Conservation (phyloP, 2,797 vertebrate genomes). For the Thalassophryne amazonica region DNA sequence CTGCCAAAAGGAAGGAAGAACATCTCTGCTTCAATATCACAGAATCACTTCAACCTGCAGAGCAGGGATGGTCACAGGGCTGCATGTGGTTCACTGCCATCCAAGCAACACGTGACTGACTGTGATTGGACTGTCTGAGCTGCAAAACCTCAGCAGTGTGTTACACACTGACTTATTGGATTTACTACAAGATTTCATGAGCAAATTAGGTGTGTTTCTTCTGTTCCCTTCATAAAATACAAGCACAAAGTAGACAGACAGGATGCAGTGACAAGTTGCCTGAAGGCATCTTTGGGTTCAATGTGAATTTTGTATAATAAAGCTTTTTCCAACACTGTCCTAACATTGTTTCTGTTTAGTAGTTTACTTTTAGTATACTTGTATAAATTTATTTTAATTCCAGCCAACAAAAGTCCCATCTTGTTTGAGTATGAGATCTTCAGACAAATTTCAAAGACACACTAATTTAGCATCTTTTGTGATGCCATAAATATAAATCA, state of each 20-base stretch:
- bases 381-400: no score
- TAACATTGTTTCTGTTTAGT: no score
- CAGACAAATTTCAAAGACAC: no score
- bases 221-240: background rate
- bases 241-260: background rate
- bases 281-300: no score
- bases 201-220: background rate
- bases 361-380: no score
- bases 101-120: background rate
- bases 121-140: background rate
- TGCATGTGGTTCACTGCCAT: background rate
- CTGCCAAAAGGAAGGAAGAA: constrained; percentile 26
- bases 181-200: background rate
- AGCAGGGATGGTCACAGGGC: background rate
- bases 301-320: no score
- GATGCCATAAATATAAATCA: no score
- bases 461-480: no score
- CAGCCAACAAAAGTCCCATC: no score
- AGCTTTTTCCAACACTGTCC: no score
- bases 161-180: background rate
- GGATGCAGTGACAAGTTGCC: background rate
- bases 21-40: constrained; percentile 15
- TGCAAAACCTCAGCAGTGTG: background rate
- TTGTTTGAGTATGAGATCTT: no score
- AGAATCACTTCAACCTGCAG: constrained; percentile 7